Evolutionary conservation across 37 sponge, comb jelly and placozoan species (phyloP).

Genomic region (Halisarca cf. caerulea): DNA sequence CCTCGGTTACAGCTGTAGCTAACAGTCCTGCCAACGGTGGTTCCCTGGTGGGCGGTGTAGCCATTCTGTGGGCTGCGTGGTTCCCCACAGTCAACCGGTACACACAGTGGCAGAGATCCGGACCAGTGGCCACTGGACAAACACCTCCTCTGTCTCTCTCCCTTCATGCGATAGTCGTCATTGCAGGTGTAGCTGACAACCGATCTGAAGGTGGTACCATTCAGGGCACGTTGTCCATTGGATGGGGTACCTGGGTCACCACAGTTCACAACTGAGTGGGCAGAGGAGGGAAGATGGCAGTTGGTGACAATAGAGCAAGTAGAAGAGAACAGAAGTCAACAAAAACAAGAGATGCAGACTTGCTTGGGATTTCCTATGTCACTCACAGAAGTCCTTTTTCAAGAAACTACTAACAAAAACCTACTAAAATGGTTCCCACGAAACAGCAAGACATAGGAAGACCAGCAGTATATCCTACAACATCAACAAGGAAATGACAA

Average conservation of each 20-base stretch:
- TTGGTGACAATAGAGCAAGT: neutral
- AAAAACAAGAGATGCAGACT: too few relatives aligned
- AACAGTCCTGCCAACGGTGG: conserved; percentile 27
- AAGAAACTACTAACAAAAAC: too few relatives aligned
- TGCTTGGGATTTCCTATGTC: too few relatives aligned
- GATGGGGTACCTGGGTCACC: conserved; percentile 24
- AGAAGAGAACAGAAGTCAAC: neutral
- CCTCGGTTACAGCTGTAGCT: conserved; percentile 48
- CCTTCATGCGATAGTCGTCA: conserved; percentile 21
- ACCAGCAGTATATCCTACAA: too few relatives aligned
- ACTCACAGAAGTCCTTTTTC: too few relatives aligned
- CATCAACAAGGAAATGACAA: too few relatives aligned
- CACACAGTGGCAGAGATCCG: conserved; percentile 33
- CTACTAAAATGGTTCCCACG: too few relatives aligned
- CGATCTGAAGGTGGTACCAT: conserved; percentile 25
- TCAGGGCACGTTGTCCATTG: neutral
- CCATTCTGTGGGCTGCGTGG: conserved; percentile 47
- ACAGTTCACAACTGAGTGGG: conserved; percentile 9
- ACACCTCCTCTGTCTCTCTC: conserved; percentile 17
- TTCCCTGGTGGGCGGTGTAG: neutral
- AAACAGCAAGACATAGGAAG: too few relatives aligned
- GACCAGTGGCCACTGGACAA: conserved; percentile 25
- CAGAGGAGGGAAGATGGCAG: neutral
- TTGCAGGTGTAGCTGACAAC: conserved; percentile 34
- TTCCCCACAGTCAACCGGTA: conserved; percentile 40